Base-by-base conservation (phyloP, 2,888 invertebrate species). In the Aelia acuminata region DNA sequence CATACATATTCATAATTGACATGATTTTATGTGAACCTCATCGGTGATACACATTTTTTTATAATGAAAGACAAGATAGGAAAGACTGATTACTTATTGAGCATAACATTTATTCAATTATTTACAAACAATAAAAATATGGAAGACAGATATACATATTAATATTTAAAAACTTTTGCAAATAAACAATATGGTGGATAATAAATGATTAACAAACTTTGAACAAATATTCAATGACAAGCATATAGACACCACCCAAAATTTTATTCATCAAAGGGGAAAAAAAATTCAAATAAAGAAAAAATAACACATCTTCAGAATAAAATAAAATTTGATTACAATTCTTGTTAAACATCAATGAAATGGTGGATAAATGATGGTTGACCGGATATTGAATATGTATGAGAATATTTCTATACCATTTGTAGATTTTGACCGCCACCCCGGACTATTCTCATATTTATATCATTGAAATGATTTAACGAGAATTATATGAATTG, bases 1-100 rank as follows among this genome's bases (percentile, higher is more conserved):
- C 63, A 70, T 70, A 35, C 63, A 35, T 35, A 31, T 35, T 70
- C 31, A 70, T 35, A 70, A 70, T 70, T 70, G 31, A 70, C 63
- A 31, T 35, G 31, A 70, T 15, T 18, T 35, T 35, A 63, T 31
- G n/a, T 70, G 18, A 70, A 35, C 31, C 63, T 70, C 26, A 70
- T 70, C 20, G 20, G 63, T 70, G 18, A 35, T 70, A 35, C 35
- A 35, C 1, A 18, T 63, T 57, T 35, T 70, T 70, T 70, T 35
- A 18, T 35, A 18, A 70, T 70, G 63, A 70, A 70, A 70, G 63
- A 70, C 63, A 20, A 18, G 5, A 4, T 70, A 31, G 20, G 31
- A 70, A 70, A 70, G 31, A 70, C 63, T 5, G 7, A 20, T 20
- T 70, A 35, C 35, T 70, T 35, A 31, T 70, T 70, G 35, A 35